Conservation (phyloP, 2,888 invertebrate genomes). For the Galeopsomyia nigrocyanea region DNA sequence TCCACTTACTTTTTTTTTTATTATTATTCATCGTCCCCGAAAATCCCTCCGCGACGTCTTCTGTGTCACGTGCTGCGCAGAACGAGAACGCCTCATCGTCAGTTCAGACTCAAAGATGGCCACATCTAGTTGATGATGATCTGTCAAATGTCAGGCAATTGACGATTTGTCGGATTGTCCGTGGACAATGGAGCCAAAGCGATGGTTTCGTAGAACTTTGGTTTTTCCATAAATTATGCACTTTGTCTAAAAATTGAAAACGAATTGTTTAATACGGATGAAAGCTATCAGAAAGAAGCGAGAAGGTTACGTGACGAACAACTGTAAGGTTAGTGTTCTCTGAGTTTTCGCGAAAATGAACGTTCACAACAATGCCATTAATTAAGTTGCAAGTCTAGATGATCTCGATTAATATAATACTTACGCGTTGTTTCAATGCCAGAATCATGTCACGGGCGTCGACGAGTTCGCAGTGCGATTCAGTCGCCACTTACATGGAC, state of each 20-base stretch:
- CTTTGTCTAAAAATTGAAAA: conserved; percentile 6
- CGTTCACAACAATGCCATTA: neutral
- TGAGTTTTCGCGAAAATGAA: conserved; percentile 6
- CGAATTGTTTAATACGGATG: conserved; percentile 17
- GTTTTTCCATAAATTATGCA: neutral
- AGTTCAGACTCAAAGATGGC: conserved; percentile 43
- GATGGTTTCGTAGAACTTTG: neutral
- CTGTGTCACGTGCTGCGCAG: conserved; percentile 36
- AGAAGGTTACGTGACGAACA: conserved; percentile 18
- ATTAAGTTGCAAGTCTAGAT: too few relatives aligned
- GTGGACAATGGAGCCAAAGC: conserved; percentile 17
- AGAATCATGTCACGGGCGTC: conserved; percentile 59
- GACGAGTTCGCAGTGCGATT: conserved; percentile 62
- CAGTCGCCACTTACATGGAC: conserved; percentile 78
- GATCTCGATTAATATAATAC: too few relatives aligned
- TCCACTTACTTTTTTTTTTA: too few relatives aligned
- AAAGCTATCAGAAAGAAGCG: neutral
- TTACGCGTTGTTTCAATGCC: too few relatives aligned
- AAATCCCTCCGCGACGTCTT: neutral
- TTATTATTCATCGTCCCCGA: conserved; percentile 7
- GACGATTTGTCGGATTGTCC: neutral
- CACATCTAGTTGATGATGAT: conserved; percentile 42
- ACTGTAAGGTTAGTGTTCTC: conserved; percentile 37
- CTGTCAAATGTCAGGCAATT: conserved; percentile 42
- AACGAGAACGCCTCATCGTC: neutral